Percentiles rank a stretch among this genome's conserved stretches.
Conservation (phyloP, 2,113 vertebrate genomes). For the Dascyllus trimaculatus region DNA sequence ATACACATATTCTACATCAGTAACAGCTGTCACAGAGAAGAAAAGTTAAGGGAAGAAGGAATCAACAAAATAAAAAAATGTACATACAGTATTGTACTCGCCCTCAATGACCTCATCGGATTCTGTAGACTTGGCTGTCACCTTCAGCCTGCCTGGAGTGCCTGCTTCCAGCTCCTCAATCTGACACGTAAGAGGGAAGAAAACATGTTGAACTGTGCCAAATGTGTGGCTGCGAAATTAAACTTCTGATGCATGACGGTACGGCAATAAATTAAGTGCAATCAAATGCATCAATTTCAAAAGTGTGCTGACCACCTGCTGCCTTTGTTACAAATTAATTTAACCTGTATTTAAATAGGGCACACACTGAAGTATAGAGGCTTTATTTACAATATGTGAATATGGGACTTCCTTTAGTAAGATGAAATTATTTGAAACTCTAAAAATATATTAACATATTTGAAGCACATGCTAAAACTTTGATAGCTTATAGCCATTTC, state of each 20-base stretch:
- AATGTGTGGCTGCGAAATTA: background rate
- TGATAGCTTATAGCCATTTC: background rate
- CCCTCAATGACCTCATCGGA: slow-evolving; percentile 86
- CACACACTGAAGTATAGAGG: no score
- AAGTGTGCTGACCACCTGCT: background rate
- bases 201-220: background rate
- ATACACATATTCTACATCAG: no score
- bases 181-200: slow-evolving; percentile 68
- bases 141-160: slow-evolving; percentile 91
- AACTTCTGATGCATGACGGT: background rate
- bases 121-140: slow-evolving; percentile 91
- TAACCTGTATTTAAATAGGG: no score
- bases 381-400: no score
- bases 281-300: background rate
- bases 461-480: no score
- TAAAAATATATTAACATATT: no score
- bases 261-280: background rate
- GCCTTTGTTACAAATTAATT: background rate
- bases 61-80: background rate
- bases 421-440: no score
- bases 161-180: slow-evolving; percentile 92
- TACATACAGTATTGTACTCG: slow-evolving; percentile 93
- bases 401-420: background rate
- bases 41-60: background rate
- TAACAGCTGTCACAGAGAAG: no score